A percentile compares a stretch with the other conserved stretches of the same genome.
Evolutionary conservation across 2,888 invertebrate genomes (phyloP).

Genomic region (Latrodectus elegans): DNA sequence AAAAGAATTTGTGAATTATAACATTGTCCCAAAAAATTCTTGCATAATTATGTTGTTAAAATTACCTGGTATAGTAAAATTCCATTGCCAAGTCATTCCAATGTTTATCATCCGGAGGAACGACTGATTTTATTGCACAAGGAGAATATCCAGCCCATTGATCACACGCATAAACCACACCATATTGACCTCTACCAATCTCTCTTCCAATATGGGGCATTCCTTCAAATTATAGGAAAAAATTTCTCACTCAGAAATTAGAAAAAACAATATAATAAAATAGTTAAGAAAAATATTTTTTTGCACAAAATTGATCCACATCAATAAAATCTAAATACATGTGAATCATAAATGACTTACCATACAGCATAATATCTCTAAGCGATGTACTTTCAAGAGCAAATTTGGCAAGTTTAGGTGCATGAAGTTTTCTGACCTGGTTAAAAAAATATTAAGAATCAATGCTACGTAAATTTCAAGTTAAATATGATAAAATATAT

Average conservation of each 20-base stretch:
- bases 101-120: constrained; percentile 90
- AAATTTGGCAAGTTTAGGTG: constrained; percentile 86
- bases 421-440: constrained; percentile 83
- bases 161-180: constrained; percentile 88
- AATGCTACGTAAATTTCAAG: too few species aligned
- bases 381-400: constrained; percentile 89
- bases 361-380: constrained; percentile 85
- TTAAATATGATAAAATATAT: too few species aligned
- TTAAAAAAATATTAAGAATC: neutral
- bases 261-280: too few species aligned
- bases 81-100: constrained; percentile 94
- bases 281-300: too few species aligned
- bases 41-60: neutral
- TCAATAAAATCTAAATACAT: too few species aligned
- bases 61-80: constrained; percentile 88
- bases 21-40: too few species aligned
- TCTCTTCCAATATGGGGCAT: constrained; percentile 78
- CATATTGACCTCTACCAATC: constrained; percentile 87
- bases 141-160: constrained; percentile 84
- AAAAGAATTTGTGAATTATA: too few species aligned
- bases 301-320: too few species aligned
- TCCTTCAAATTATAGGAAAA: constrained; percentile 21
- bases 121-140: constrained; percentile 89
- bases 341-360: constrained; percentile 74
- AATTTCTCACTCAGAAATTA: neutral